Conservation (phyloP, 2,113 vertebrate genomes). For the Lagopus leucura region DNA sequence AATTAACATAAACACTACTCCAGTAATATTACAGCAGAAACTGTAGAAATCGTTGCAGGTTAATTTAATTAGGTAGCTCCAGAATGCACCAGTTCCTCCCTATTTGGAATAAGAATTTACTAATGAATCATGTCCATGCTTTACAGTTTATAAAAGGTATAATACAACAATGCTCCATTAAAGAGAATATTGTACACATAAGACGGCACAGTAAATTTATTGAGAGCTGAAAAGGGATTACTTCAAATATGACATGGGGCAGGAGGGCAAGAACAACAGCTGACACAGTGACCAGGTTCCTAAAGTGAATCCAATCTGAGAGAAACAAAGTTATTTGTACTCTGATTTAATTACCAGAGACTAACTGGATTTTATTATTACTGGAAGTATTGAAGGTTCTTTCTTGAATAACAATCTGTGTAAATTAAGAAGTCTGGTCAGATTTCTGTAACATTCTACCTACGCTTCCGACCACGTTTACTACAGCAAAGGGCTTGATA, state of each 20-base stretch:
- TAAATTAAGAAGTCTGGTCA: not conserved
- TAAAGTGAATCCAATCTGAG: not conserved
- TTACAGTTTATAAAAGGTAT: not conserved
- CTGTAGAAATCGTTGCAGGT: not conserved
- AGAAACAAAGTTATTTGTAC: not conserved
- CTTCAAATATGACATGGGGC: fast-evolving
- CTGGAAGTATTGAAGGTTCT: not conserved
- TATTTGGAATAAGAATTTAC: not conserved
- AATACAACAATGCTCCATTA: not conserved
- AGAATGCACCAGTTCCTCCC: not conserved
- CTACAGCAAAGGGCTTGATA: not conserved
- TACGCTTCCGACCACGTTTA: not conserved
- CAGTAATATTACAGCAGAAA: not conserved
- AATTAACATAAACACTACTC: not conserved
- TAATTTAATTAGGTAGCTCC: not conserved
- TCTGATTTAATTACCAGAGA: not conserved
- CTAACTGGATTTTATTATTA: not conserved
- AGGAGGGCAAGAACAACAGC: not conserved
- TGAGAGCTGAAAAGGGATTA: not conserved
- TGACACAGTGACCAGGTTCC: not conserved
- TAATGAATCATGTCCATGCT: fast-evolving
- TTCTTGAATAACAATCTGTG: not conserved
- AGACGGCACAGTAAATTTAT: not conserved
- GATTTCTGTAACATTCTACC: not conserved
- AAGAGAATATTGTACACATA: not conserved